A percentile compares a stretch with the other conserved stretches of the same genome.
Conservation (phyloP, 1,140 invertebrate genomes). For the Meteorus sp. region DNA sequence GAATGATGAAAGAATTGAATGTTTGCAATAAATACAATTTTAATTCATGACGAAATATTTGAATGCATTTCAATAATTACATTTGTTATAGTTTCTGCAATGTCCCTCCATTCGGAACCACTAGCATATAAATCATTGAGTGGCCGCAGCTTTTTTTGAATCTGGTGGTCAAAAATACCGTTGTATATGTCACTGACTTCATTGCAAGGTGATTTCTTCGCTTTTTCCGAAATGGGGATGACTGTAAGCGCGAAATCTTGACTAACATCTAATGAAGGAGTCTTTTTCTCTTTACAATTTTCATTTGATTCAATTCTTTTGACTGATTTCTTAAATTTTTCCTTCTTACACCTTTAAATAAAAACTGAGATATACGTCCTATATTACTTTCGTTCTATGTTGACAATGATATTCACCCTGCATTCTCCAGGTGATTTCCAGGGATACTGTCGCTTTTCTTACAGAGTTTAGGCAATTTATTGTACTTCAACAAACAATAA, state of each 20-base stretch:
- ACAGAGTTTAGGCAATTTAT: constrained; percentile 80
- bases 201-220: not conserved
- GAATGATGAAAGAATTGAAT: not conserved
- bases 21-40: not conserved
- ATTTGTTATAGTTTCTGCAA: constrained; percentile 61
- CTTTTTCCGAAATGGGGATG: too few relatives aligned
- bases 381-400: too few relatives aligned
- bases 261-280: too few relatives aligned
- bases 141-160: constrained; percentile 49
- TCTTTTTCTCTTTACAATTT: too few relatives aligned
- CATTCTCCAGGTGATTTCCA: constrained; percentile 11
- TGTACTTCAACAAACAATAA: constrained; percentile 83
- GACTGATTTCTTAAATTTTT: constrained; percentile 30
- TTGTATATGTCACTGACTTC: not conserved
- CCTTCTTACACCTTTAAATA: not conserved
- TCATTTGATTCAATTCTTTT: too few relatives aligned
- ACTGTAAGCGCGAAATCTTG: too few relatives aligned
- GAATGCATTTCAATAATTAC: constrained; percentile 34
- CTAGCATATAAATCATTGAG: constrained; percentile 51
- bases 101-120: constrained; percentile 58
- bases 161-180: constrained; percentile 9
- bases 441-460: constrained; percentile 57
- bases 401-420: constrained; percentile 9
- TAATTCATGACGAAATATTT: not conserved
- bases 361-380: not conserved